These are phyloP conservation scores for Hippocampus comes DNA, from an alignment of 2,113 vertebrate genomes.

Conservation along the genomic window DNA sequence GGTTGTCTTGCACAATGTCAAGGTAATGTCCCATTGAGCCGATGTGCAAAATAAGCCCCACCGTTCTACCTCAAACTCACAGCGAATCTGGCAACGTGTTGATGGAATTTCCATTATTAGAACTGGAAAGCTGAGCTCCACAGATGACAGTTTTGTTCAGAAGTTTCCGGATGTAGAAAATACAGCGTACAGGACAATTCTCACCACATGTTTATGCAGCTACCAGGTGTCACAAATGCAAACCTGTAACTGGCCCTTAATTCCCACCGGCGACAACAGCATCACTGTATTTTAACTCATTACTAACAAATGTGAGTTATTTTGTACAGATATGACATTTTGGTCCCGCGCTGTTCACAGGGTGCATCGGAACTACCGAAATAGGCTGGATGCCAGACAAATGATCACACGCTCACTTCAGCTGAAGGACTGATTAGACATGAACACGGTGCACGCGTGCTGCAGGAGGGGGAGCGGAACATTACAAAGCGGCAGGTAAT, in stretches of 20 bases:
- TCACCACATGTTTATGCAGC: background rate
- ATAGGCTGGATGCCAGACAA: background rate
- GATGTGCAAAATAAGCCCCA: background rate
- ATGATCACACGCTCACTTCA: background rate
- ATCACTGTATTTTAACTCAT: background rate
- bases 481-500: conserved; percentile 35
- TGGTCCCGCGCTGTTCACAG: background rate
- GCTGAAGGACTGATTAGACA: conserved; percentile 27
- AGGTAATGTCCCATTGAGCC: background rate
- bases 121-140: background rate
- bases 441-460: background rate
- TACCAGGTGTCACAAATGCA: too few species aligned
- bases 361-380: conserved; percentile 12
- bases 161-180: background rate
- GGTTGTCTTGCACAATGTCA: background rate
- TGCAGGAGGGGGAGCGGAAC: background rate
- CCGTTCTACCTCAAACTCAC: background rate
- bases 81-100: background rate
- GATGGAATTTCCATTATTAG: conserved; percentile 1
- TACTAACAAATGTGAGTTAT: background rate
- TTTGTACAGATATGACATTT: background rate
- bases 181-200: background rate
- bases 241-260: too few species aligned
- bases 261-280: background rate
- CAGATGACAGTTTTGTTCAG: background rate